Evolutionary conservation across 2,888 invertebrate genomes (phyloP).

Genomic region (Patella pellucida): DNA sequence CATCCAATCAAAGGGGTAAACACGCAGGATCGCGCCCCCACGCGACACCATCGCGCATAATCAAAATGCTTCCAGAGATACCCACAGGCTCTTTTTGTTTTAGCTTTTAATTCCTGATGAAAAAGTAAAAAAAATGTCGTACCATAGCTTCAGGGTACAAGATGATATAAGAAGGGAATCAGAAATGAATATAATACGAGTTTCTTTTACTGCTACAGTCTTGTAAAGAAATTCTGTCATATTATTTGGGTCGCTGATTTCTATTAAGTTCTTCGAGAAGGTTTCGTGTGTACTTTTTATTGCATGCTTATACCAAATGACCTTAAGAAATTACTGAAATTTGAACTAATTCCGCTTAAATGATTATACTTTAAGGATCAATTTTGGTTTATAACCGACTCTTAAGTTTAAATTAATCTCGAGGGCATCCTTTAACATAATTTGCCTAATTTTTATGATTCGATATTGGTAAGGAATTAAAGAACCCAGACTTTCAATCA

Average conservation of each 20-base stretch:
- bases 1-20: conserved; percentile 27
- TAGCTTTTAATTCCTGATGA: neutral
- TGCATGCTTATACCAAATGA: no score
- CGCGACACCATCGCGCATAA: neutral
- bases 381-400: no score
- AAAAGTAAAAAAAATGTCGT: neutral
- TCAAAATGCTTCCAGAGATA: conserved; percentile 1
- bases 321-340: no score
- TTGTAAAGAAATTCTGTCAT: neutral
- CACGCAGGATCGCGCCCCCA: conserved; percentile 11
- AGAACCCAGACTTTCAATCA: no score
- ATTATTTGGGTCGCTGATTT: neutral
- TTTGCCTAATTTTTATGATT: no score
- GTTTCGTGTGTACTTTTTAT: no score
- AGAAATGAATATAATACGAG: neutral
- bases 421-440: no score
- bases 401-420: no score
- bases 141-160: neutral
- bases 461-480: no score
- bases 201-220: no score
- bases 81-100: neutral
- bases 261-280: neutral
- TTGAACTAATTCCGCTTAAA: no score
- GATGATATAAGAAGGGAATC: neutral
- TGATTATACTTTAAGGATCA: no score